Evolutionary conservation across 2,888 invertebrate species (phyloP), one percentile per base, ranked within the genome.

Genomic region (Caenorhabditis zanzibari): DNA sequence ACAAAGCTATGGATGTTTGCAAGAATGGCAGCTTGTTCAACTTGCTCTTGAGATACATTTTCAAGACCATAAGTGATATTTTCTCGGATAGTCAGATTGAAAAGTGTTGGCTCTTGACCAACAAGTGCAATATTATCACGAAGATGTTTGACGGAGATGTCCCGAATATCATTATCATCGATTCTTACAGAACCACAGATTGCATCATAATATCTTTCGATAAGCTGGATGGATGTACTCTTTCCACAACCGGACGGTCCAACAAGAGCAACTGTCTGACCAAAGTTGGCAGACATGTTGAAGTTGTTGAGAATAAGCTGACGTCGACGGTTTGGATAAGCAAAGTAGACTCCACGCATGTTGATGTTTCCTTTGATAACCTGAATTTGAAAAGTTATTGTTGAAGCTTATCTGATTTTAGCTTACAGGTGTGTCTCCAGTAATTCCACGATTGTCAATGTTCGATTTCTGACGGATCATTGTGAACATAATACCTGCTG

Each of bases 301-400:
- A 93, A 88, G 73, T 80, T 82, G 44, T 85, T 76, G 14, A 90
- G 71, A 7, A 90, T 74, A 16, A 85, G 94, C 83, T 95, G 81
- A 44, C 84, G 95, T 47, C 95, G 94, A 16, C 96, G 94, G 0
- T 95, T 95, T 1, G 96, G 96, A 93, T 96, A 96, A 64, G 95
- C 94, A 93, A 96, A 96, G 94, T 93, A 96, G 0, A 96, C 94
- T 28, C 94, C 93, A 72, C 94, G 94, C 85, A 95, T 95, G 41
- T 94, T 94, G 0, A 96, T 95, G 90, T 95, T 94, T 10, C 96
- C 96, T n/a, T 72, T 73, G 54, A 89, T 77, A 2, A 26, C 16
- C 87, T 87, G 38, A 61, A 81, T 64, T 3, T 35, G 4, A 1
- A 6, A 12, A 38, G 0, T 38, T 52, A 0, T 26, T 7, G 2